Base-by-base conservation (phyloP, 1,140 invertebrate species). In the Orchestia grillus region DNA sequence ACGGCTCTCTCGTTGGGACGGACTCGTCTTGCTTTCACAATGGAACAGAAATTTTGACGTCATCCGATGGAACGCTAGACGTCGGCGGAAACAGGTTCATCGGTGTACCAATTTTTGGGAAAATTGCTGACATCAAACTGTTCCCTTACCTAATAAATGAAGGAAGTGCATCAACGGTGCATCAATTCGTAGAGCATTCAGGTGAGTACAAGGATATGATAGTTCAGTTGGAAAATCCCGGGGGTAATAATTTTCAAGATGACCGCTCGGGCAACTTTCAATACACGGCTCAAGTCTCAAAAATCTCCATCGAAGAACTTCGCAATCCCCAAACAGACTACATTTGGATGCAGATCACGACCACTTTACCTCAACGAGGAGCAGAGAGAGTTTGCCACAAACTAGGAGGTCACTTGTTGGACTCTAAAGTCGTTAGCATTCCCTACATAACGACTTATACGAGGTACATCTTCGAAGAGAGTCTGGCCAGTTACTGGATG, bases 281-380 rank as follows among this genome's bases (percentile, higher is more conserved):
- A 47, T 94, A 44, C 40, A 44, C 3, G 8, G 44, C 44, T 16
- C 19, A 15, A 47, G 92, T 94, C 6, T 94, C 92, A n/a, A 42
- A 45, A 47, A 47, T 94, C 11, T 47, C 8, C 6, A n/a, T 94
- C 3, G 44, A 47, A 23, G 92, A 94, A 47, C 92, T 94, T 40
- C 92, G 41, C 11, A 47, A 42, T 45, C 92, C 92, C 15, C 43
- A 94, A 94, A 6, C 44, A 6, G 44, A 44, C 44, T 0, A 94
- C 92, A 94, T 94, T 44, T 94, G 92, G 92, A 45, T 94, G 43
- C 92, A 94, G 40, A 28, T 94, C 1, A 94, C 92, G 11, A 6
- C 44, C 11, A 94, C 92, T n/a, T 40, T 45, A 45, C 16, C 41
- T 0, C 43, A 44, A 45, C 0, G 0, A 94, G n/a, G 40, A 47